Conservation (phyloP, 2,888 invertebrate species). For the Cactoblastis cactorum region DNA sequence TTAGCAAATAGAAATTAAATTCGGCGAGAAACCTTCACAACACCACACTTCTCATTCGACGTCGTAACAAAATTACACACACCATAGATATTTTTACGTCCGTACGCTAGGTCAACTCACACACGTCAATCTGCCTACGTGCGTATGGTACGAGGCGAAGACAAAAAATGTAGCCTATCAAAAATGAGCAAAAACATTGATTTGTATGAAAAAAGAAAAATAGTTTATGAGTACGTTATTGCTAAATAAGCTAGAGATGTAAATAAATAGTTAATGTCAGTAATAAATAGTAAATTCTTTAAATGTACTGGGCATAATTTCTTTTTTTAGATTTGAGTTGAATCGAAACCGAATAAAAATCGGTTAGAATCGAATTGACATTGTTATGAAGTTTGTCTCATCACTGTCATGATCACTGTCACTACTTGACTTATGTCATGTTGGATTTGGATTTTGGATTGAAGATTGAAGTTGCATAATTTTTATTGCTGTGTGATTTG, state of each 20-base stretch:
- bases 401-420: background rate
- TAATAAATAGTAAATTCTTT: too few relatives aligned
- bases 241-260: too few relatives aligned
- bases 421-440: background rate
- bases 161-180: slow-evolving; percentile 11
- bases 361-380: background rate
- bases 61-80: slow-evolving; percentile 42
- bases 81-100: slow-evolving; percentile 21
- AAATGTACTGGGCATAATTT: too few relatives aligned
- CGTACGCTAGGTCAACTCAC: slow-evolving; percentile 17
- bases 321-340: too few relatives aligned
- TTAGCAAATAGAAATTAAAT: slow-evolving; percentile 23
- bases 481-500: slow-evolving; percentile 13
- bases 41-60: slow-evolving; percentile 32
- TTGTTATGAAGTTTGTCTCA: background rate
- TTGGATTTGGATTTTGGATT: background rate
- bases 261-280: too few relatives aligned
- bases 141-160: slow-evolving; percentile 19
- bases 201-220: too few relatives aligned
- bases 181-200: too few relatives aligned
- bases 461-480: slow-evolving; percentile 20
- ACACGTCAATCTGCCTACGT: slow-evolving; percentile 22
- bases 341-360: too few relatives aligned
- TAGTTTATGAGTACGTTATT: too few relatives aligned
- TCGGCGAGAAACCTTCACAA: slow-evolving; percentile 39